A percentile compares a stretch with the other conserved stretches of the same genome.
These are phyloP conservation scores for Guaruba guarouba DNA, from an alignment of 2,113 vertebrate species.

Conservation along the genomic window DNA sequence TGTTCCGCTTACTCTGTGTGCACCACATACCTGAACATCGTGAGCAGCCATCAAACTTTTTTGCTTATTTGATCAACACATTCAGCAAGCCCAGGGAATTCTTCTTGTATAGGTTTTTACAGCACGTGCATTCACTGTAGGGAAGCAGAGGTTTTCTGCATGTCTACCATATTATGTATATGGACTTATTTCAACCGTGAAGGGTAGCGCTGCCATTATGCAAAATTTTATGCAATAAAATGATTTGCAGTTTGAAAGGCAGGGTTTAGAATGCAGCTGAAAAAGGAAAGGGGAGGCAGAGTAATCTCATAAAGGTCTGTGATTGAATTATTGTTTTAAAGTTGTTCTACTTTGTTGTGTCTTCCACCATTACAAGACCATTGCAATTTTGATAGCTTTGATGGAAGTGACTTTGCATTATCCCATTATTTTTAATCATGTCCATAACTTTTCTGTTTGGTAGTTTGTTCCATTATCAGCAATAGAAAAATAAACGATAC, in stretches of 20 bases:
- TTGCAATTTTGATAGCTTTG: neutral
- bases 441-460: neutral
- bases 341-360: neutral
- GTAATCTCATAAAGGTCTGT: neutral
- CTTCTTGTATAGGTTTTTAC: neutral
- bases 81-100: neutral
- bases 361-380: neutral
- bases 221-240: neutral
- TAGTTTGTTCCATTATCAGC: neutral
- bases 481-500: neutral
- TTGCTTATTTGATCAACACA: neutral
- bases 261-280: neutral
- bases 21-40: neutral
- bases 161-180: neutral
- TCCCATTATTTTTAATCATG: neutral
- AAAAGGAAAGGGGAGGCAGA: neutral
- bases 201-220: neutral
- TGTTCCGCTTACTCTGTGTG: too few species aligned
- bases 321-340: neutral
- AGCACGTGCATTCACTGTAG: fast-evolving
- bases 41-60: neutral
- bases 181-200: neutral
- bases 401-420: neutral
- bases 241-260: neutral
- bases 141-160: neutral